Percentiles rank a stretch among this genome's conserved stretches.
Evolutionary conservation across 2,888 invertebrate species (phyloP).

Genomic region (Tipula unca): DNA sequence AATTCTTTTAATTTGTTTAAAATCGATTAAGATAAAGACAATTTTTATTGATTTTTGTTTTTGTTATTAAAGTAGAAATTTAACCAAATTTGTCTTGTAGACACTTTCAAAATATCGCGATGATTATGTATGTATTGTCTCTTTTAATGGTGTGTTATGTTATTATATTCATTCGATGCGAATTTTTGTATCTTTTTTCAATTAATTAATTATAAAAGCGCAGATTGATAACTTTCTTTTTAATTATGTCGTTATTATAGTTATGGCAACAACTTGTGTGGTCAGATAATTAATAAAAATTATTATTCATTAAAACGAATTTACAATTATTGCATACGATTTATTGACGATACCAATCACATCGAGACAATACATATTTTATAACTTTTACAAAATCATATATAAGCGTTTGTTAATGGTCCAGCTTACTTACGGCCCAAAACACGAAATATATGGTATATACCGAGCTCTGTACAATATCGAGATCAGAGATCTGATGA

Average conservation of each 20-base stretch:
- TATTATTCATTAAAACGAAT: not conserved
- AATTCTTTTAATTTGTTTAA: conserved; percentile 14
- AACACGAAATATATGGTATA: too few relatives aligned
- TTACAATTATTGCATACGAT: not conserved
- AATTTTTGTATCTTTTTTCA: not conserved
- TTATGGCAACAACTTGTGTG: not conserved
- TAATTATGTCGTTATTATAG: not conserved
- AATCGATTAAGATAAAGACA: not conserved
- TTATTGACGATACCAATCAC: too few relatives aligned
- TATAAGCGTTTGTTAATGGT: too few relatives aligned
- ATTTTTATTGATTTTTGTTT: not conserved
- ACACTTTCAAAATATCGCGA: not conserved
- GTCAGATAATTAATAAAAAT: not conserved
- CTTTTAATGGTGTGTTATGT: not conserved
- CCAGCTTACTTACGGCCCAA: too few relatives aligned
- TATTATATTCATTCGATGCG: not conserved
- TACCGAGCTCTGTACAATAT: too few relatives aligned
- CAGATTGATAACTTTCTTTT: not conserved
- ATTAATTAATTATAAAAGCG: not conserved
- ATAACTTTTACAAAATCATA: too few relatives aligned
- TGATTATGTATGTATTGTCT: not conserved
- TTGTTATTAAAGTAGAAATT: not conserved
- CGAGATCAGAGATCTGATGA: too few relatives aligned
- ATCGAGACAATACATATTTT: too few relatives aligned
- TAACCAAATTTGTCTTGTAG: not conserved